These are phyloP conservation scores for Cyanistes caeruleus DNA, from an alignment of 2,113 vertebrate genomes.

Conservation along the genomic window DNA sequence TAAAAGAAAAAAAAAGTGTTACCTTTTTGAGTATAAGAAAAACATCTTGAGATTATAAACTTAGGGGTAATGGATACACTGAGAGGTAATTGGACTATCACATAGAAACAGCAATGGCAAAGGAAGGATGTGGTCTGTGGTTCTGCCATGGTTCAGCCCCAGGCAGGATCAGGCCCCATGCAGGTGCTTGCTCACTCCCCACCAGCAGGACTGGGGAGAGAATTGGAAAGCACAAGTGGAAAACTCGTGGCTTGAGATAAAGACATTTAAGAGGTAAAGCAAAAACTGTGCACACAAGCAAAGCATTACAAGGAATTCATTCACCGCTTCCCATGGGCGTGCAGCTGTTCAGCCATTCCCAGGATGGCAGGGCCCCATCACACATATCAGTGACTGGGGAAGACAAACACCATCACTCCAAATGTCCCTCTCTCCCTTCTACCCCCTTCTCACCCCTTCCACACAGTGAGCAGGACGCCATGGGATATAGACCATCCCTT, in stretches of 20 bases:
- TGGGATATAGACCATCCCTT: neutral
- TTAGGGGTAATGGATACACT: neutral
- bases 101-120: neutral
- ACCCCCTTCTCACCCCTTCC: rapidly evolving
- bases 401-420: neutral
- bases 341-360: neutral
- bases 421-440: too few relatives aligned
- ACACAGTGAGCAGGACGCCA: rapidly evolving
- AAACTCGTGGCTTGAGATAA: neutral
- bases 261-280: neutral
- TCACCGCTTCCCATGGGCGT: neutral
- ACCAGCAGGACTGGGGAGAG: neutral
- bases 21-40: neutral
- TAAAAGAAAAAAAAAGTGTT: neutral
- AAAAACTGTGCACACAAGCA: neutral
- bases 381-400: rapidly evolving
- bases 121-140: slow-evolving; percentile 16
- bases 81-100: neutral
- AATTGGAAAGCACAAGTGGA: neutral
- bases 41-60: neutral
- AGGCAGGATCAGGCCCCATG: too few relatives aligned
- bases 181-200: neutral
- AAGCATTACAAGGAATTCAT: neutral
- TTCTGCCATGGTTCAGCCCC: neutral
- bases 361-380: neutral